phyloP scores from a whole-genome alignment of 2,888 invertebrate genomes.

The Oxytorus armatus region DNA sequence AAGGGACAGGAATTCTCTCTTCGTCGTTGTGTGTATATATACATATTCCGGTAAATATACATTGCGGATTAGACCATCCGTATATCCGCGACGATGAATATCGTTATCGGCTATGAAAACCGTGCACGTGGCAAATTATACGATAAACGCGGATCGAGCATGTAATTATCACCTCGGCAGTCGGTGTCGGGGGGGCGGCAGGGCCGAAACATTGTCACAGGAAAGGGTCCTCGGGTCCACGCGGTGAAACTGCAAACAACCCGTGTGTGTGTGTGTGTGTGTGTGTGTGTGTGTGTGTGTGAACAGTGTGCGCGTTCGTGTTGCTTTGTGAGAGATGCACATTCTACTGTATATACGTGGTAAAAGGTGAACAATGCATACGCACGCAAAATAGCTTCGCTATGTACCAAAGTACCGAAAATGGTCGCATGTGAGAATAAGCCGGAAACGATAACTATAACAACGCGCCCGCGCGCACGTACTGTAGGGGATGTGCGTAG shows the following conservation, averaged over 20 bases:
- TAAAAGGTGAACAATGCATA: conserved; percentile 21
- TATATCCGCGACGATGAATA: conserved; percentile 68
- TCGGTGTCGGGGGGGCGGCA: conserved; percentile 56
- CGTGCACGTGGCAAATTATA: conserved; percentile 80
- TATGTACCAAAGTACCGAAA: conserved; percentile 55
- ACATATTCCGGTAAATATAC: conserved; percentile 39
- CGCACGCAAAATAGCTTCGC: background rate
- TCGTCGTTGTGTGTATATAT: conserved; percentile 19
- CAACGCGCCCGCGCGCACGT: conserved; percentile 56
- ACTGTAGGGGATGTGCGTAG: conserved; percentile 11
- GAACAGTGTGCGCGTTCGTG: conserved; percentile 3
- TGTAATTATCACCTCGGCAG: conserved; percentile 82
- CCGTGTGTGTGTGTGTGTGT: conserved; percentile 4
- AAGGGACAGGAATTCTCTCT: conserved; percentile 35
- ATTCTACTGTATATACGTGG: background rate
- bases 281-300: conserved; percentile 1
- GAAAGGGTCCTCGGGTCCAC: conserved; percentile 20
- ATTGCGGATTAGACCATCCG: conserved; percentile 39
- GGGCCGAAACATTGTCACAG: conserved; percentile 11
- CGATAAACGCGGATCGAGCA: conserved; percentile 80
- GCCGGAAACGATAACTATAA: conserved; percentile 70
- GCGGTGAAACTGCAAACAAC: conserved; percentile 56
- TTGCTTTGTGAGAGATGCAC: conserved; percentile 4
- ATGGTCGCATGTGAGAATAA: conserved; percentile 64
- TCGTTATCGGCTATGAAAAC: conserved; percentile 80